Conservation (phyloP, 2,797 vertebrate genomes). For the Parauchenoglanis ngamensis region DNA sequence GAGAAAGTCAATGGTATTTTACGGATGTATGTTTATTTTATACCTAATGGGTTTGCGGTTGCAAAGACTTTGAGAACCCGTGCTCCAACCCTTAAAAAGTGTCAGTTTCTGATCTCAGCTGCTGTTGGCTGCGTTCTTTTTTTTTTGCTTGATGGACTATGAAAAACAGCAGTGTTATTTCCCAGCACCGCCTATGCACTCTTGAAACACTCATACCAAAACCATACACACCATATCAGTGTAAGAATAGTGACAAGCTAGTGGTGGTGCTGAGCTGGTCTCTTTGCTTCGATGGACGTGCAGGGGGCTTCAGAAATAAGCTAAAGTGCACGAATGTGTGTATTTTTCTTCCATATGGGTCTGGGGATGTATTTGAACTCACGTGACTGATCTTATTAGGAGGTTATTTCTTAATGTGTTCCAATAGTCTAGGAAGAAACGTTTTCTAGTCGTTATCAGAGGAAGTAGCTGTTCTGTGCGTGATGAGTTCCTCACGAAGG, state of each 20-base stretch:
- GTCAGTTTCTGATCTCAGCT: neutral
- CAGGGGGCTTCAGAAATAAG: neutral
- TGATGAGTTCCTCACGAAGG: no score
- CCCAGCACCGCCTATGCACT: neutral
- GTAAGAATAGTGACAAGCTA: no score
- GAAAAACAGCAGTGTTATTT: neutral
- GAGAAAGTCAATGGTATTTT: neutral
- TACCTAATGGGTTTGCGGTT: neutral
- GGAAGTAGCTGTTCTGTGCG: neutral
- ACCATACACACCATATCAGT: neutral
- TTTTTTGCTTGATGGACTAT: neutral
- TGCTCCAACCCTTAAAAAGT: neutral
- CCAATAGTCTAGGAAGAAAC: neutral
- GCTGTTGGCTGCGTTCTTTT: neutral
- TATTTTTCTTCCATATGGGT: neutral
- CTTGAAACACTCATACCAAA: neutral
- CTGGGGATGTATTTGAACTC: neutral
- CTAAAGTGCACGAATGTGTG: neutral
- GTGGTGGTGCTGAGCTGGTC: neutral
- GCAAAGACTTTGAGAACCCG: neutral
- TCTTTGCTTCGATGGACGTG: neutral
- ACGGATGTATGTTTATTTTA: neutral
- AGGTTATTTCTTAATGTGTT: neutral
- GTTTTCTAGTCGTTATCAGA: conserved; percentile 8
- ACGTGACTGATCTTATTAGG: neutral